Conservation (phyloP, 2,888 invertebrate species). For the Tenodera sinensis region DNA sequence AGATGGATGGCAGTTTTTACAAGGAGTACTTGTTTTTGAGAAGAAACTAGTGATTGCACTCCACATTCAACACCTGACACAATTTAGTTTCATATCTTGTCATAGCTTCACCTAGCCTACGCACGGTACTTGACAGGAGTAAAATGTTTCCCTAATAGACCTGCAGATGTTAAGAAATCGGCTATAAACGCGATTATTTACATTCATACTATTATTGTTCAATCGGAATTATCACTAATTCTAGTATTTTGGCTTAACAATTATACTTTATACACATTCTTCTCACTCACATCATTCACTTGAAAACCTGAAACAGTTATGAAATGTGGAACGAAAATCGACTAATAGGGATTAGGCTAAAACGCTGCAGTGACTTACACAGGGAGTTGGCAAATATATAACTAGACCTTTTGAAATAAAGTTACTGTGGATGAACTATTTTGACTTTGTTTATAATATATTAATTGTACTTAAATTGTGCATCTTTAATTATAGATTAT, state of each 20-base stretch:
- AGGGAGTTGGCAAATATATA: slow-evolving; percentile 8
- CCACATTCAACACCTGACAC: slow-evolving; percentile 44
- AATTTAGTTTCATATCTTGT: slow-evolving; percentile 20
- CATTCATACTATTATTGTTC: not conserved
- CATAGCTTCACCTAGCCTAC: slow-evolving; percentile 26
- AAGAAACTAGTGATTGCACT: slow-evolving; percentile 45
- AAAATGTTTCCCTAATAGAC: not conserved
- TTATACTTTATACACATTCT: slow-evolving; percentile 1
- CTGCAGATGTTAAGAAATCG: not conserved
- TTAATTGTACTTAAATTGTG: too few species aligned
- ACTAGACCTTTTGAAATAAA: not conserved
- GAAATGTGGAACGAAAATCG: slow-evolving; percentile 20
- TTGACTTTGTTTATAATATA: too few species aligned
- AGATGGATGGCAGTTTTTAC: slow-evolving; percentile 43
- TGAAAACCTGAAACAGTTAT: slow-evolving; percentile 21
- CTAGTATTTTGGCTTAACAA: slow-evolving; percentile 10
- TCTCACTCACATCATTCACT: slow-evolving; percentile 17
- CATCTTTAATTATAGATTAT: too few species aligned
- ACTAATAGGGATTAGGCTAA: not conserved
- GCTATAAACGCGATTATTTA: not conserved
- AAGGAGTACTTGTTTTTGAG: slow-evolving; percentile 27
- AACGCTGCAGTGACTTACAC: not conserved
- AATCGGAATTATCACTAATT: not conserved
- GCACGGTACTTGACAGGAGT: slow-evolving; percentile 25
- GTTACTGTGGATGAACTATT: too few species aligned